phyloP scores from a whole-genome alignment of 2,113 vertebrate species.

The Ctenodactylus gundi region DNA sequence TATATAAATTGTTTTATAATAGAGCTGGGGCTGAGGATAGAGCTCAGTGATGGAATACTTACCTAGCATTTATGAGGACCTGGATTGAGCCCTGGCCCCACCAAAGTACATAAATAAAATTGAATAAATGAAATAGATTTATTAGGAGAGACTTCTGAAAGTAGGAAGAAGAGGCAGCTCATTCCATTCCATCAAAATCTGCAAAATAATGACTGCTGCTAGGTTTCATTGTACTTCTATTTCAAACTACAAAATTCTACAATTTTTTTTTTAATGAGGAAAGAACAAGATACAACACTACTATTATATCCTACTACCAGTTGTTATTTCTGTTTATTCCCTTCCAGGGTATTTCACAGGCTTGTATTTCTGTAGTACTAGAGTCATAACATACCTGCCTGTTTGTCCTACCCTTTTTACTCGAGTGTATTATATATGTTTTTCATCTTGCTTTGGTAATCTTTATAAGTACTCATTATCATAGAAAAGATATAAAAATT shows the following conservation, averaged over 20 bases:
- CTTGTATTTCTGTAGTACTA: neutral
- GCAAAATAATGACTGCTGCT: conserved; percentile 21
- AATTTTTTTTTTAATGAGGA: neutral
- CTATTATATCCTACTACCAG: neutral
- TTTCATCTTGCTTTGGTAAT: neutral
- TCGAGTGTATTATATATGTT: neutral
- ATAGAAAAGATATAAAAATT: no score
- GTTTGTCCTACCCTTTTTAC: neutral
- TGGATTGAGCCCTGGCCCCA: neutral
- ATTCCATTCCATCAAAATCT: conserved; percentile 47
- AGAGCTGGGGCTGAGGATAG: neutral
- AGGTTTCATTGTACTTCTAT: neutral
- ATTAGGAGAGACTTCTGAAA: neutral
- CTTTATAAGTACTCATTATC: neutral
- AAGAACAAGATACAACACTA: neutral
- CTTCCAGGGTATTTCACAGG: neutral
- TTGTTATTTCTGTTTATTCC: neutral
- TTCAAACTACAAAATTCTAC: conserved; percentile 20
- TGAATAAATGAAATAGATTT: conserved; percentile 2
- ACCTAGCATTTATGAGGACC: neutral
- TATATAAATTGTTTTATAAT: conserved; percentile 42
- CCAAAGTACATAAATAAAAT: neutral
- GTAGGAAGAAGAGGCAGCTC: neutral
- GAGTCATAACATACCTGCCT: neutral
- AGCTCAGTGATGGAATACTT: neutral